Evolutionary conservation across 2,797 vertebrate species (phyloP), one percentile per base, ranked within the genome.

Genomic region (Gouania willdenowi): DNA sequence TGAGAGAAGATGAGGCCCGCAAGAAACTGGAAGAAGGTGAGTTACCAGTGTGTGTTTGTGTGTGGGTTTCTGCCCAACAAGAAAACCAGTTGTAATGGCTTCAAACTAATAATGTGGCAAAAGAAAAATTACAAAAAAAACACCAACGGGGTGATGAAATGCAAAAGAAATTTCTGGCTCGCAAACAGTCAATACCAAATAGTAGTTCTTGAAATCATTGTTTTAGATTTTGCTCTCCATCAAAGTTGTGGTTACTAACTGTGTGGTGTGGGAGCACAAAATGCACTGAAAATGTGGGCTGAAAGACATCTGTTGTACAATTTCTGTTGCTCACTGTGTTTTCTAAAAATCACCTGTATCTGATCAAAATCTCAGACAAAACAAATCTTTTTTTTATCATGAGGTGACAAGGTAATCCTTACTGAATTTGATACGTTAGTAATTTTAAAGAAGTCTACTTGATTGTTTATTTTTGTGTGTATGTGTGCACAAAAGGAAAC

Each of bases 21-120:
- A 93, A 88, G 75, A 91, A 87, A 50, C 87, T 91, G 56, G 90
- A 94, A 20, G 92, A 94, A 80, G 92, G 94, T 97, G 83, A 86
- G 79, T 37, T 29, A 10, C 26, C 2, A 9, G 3, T 23, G 33
- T 18, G 18, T 36, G 19, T 23, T 17, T 3, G 18, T 35, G 7
- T 43, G 21, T 15, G 4, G 43, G 10, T 24, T 3, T 49, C n/a
- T 25, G 26, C 47, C 24, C 38, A 50, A 29, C 26, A 37, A 24
- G 6, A 41, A 27, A 17, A 27, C 15, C 11, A 36, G 11, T 7
- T 31, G 8, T 38, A 34, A 26, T 5, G 1, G 7, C 5, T 51
- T 3, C 27, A 16, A 29, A 23, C 3, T 18, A 22, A 36, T 8
- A 27, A n/a, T 5, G 24, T 17, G 30, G 6, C 11, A 25, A 10